Evolutionary conservation across 2,113 vertebrate species (phyloP), one percentile per base, ranked within the genome.

Genomic region (Daboia siamensis): DNA sequence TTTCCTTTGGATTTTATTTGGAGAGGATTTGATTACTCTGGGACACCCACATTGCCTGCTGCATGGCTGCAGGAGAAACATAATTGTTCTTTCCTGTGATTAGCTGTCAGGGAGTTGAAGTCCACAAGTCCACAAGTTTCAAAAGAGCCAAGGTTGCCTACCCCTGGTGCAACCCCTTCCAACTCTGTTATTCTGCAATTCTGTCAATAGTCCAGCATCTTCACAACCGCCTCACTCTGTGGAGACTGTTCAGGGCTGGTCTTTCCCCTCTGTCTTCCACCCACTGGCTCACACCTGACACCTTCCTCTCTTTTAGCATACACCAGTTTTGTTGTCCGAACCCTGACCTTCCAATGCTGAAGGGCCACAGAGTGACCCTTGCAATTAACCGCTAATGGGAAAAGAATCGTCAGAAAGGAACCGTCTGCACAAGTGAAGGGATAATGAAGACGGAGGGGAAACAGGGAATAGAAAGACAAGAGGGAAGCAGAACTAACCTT

Each of bases 401-500:
- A 85, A 48, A 46, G 56, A 93, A 24, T 6, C 1, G 61, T 87
- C 84, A 24, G 5, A 44, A 64, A 59, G 20, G 86, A 93, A 10
- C 48, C 54, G 55, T 33, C 56, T 64, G 54, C 84, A 91, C 51
- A 88, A 80, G 54, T 39, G 57, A 84, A 93, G 91, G 54, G 21
- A 88, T 93, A 88, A 93, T 88, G 90, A 46, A 92, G 85, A 88
- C 91, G 86, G 87, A 20, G 52, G 91, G 26, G 86, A 39, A 93
- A 57, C 11, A 51, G 80, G 56, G 3, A 10, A 39, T 39, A 90
- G 17, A 84, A 54, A 57, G 56, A 39, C 89, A 21, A 26, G 15
- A 23, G 51, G 88, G 88, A 94, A 88, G 80, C 64, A 85, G 85
- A 93, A 93, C 80, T 87, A 10, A 11, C 4, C 33, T 92, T 90